Evolutionary conservation across 2,113 vertebrate genomes (phyloP).

Genomic region (Chauna torquata): DNA sequence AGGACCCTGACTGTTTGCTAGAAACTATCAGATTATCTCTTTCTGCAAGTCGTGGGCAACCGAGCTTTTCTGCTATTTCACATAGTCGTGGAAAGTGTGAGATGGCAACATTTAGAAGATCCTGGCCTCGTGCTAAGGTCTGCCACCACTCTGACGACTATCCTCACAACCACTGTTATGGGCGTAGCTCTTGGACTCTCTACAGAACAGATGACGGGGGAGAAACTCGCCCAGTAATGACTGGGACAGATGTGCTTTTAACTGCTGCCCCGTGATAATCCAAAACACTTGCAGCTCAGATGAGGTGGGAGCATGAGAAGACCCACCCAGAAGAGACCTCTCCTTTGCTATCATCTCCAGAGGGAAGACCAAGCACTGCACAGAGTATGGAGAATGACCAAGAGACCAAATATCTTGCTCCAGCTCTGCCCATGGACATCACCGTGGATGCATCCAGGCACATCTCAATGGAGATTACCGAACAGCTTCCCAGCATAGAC

Average conservation of each 20-base stretch:
- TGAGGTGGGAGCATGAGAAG: neutral
- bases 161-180: no score
- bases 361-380: neutral
- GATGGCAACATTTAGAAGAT: neutral
- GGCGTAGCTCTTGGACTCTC: neutral
- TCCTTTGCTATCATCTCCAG: neutral
- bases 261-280: neutral
- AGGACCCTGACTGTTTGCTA: neutral
- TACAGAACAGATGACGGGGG: neutral
- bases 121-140: neutral
- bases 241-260: neutral
- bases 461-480: neutral
- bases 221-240: neutral
- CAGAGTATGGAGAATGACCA: neutral
- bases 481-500: conserved; percentile 67
- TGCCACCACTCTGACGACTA: neutral
- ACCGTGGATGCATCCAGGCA: neutral
- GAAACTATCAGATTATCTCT: neutral
- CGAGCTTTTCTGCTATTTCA: neutral
- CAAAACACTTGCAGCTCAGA: neutral
- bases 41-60: neutral
- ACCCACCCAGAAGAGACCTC: neutral
- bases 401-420: neutral
- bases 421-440: neutral
- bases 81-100: neutral